Evolutionary conservation across 2,113 vertebrate genomes (phyloP).

Genomic region (Cathartes aura): DNA sequence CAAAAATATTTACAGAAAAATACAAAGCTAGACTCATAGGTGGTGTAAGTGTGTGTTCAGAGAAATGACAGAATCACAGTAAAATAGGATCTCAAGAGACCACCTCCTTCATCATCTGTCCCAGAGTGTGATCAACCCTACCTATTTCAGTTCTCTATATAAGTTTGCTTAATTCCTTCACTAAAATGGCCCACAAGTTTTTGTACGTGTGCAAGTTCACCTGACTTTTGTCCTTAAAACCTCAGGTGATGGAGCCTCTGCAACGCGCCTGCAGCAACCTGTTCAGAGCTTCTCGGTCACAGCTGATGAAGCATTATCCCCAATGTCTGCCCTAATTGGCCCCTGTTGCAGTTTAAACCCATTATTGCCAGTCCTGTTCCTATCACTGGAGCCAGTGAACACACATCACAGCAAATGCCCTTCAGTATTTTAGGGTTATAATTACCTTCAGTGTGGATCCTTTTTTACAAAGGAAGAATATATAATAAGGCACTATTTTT

Average conservation of each 20-base stretch:
- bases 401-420: neutral
- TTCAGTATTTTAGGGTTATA: neutral
- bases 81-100: neutral
- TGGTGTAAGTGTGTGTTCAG: neutral
- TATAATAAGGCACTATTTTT: neutral
- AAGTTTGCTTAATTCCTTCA: neutral
- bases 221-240: neutral
- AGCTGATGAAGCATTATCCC: neutral
- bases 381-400: neutral
- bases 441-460: neutral
- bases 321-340: neutral
- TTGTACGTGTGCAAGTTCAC: rapidly evolving
- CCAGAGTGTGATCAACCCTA: neutral
- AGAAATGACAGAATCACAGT: neutral
- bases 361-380: neutral
- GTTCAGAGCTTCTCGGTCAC: neutral
- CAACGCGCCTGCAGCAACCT: neutral
- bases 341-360: neutral
- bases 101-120: neutral
- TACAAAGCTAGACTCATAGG: neutral
- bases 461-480: neutral
- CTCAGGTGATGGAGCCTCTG: neutral
- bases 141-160: neutral
- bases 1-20: neutral
- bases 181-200: neutral